These are phyloP conservation scores for Araneus ventricosus DNA, from an alignment of 1,140 invertebrate genomes.

Conservation along the genomic window DNA sequence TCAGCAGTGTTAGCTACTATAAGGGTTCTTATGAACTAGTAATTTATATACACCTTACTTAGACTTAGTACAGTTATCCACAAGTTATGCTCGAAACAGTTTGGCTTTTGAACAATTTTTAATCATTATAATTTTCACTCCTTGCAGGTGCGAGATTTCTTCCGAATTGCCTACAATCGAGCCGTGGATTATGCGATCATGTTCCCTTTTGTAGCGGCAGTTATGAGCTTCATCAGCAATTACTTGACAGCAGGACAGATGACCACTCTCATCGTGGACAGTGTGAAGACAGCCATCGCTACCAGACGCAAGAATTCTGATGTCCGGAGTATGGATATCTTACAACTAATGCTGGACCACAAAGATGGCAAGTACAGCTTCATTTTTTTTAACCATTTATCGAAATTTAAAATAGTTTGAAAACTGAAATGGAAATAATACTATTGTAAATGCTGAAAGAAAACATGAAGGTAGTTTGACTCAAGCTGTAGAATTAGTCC, in stretches of 20 bases:
- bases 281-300: conserved; percentile 78
- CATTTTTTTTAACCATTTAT: no score
- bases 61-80: no score
- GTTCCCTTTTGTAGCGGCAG: conserved; percentile 78
- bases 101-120: no score
- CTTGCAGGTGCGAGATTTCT: conserved; percentile 79
- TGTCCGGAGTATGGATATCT: conserved; percentile 71
- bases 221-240: conserved; percentile 78
- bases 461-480: no score
- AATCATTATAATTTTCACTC: neutral
- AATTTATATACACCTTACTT: no score
- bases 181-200: conserved; percentile 78
- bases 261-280: conserved; percentile 78
- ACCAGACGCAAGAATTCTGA: conserved; percentile 74
- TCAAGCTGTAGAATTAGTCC: no score
- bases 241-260: conserved; percentile 78
- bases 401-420: no score
- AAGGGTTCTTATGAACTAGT: no score
- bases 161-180: conserved; percentile 78
- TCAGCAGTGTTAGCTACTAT: no score
- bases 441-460: no score
- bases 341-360: conserved; percentile 77
- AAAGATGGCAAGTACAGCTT: neutral
- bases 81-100: no score
- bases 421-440: no score